Base-by-base conservation (phyloP, 1,140 invertebrate species). In the Drosophila sulfurigaster region DNA sequence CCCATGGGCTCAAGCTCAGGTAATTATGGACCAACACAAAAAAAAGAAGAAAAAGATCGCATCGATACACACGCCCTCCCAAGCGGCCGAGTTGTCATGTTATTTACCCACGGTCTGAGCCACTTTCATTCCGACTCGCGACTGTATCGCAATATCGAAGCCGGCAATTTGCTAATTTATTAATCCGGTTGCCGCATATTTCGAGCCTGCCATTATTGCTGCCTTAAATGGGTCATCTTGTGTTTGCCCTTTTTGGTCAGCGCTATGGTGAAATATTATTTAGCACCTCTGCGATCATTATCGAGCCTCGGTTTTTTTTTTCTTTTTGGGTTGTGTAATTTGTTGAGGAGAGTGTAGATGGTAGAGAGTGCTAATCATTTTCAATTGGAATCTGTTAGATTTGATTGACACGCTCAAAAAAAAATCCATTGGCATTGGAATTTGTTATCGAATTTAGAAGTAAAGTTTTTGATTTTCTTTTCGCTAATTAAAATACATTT, bases 111-210 rank as follows among this genome's bases (percentile, higher is more conserved):
- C 81, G 60, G 51, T 72, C 60, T 46, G 57, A 46, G 58, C 54
- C 77, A 49, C 85, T 89, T 89, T 89, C 85, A 75, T 88, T 66
- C 69, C 69, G 78, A 78, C 70, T 88, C 83, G 11, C 52, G 30
- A 57, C 10, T 10, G 11, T 13, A 10, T 45, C 75, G 72, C 83
- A 81, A 80, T 77, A 60, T 45, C 57, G 25, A 38, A 48, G 38
- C 71, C 67, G 58, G 59, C 72, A 70, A 64, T 89, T 83, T 88
- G 85, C 85, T 89, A 89, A 89, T 89, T 89, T 89, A 89, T 89
- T 89, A 72, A 87, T 87, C 83, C 83, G 83, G 77, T 87, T 88
- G 83, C 83, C 52, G 52, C 69, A 74, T 88, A 88, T 77, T 77
- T 80, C 65, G 75, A 68, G 77, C 60, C 79, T 58, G 51, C 63